phyloP scores from a whole-genome alignment of 2,888 invertebrate genomes.

The Aphrophora alni region DNA sequence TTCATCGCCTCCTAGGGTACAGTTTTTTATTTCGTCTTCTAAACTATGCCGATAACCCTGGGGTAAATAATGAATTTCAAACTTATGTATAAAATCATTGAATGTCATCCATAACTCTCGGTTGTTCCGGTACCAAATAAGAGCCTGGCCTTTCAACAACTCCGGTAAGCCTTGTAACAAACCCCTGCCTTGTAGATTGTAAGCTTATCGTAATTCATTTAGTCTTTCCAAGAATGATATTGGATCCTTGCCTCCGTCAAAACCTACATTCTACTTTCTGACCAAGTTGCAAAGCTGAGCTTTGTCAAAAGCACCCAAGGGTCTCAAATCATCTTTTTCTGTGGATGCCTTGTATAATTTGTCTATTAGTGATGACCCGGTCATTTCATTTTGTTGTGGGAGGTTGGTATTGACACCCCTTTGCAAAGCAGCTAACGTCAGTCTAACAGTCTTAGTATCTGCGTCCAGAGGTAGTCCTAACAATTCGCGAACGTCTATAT shows the following conservation, averaged over 20 bases:
- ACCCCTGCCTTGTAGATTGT: not conserved
- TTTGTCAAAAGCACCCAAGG: no score
- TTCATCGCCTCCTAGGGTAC: constrained; percentile 20
- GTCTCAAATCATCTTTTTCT: no score
- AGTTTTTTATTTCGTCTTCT: no score
- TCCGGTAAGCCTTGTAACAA: constrained; percentile 12
- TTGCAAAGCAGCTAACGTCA: no score
- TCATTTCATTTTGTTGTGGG: no score
- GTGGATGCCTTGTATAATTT: no score
- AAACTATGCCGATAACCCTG: not conserved
- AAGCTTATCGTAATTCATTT: constrained; percentile 1
- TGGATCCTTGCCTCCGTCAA: constrained; percentile 12
- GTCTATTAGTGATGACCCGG: no score
- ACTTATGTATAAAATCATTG: constrained; percentile 9
- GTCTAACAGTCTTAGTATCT: no score
- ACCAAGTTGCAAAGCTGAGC: not conserved
- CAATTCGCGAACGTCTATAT: no score
- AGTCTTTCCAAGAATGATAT: constrained; percentile 23
- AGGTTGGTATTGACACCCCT: no score
- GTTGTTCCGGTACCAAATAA: constrained; percentile 12
- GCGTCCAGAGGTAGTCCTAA: no score
- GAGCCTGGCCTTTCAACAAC: not conserved
- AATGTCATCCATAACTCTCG: constrained; percentile 1
- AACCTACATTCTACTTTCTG: constrained; percentile 14
- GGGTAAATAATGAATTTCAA: constrained; percentile 18